Percentiles rank a stretch among this genome's conserved stretches.
These are phyloP conservation scores for Dendropsophus ebraccatus DNA, from an alignment of 2,113 vertebrate genomes.

Conservation along the genomic window DNA sequence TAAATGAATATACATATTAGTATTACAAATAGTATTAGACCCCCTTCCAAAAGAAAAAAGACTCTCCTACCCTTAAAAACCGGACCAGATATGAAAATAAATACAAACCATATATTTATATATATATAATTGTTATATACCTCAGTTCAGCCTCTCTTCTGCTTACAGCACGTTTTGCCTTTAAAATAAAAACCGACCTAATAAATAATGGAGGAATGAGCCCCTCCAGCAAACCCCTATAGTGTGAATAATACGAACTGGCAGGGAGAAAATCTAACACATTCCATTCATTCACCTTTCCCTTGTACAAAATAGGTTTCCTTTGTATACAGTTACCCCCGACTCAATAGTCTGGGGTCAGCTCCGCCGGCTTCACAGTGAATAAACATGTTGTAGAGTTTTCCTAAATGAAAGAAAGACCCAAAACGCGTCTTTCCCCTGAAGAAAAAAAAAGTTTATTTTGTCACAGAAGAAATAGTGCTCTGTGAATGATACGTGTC, in stretches of 20 bases:
- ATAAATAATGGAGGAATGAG: slow-evolving; percentile 14
- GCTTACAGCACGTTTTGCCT: neutral
- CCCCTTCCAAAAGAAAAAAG: no score
- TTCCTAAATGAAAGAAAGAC: slow-evolving; percentile 20
- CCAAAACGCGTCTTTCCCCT: neutral
- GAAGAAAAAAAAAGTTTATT: slow-evolving; percentile 35
- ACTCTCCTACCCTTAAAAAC: no score
- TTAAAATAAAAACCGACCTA: neutral
- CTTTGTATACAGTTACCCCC: slow-evolving; percentile 30
- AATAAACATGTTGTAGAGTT: slow-evolving; percentile 32
- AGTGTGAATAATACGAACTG: slow-evolving; percentile 34
- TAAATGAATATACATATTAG: no score
- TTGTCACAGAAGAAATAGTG: slow-evolving; percentile 32
- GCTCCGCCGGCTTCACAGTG: slow-evolving; percentile 7
- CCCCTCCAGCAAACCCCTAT: neutral
- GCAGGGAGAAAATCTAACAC: slow-evolving; percentile 27
- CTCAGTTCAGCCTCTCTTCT: no score
- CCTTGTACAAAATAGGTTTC: slow-evolving; percentile 22
- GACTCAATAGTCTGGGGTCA: slow-evolving; percentile 23
- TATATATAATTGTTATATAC: no score
- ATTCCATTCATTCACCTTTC: slow-evolving; percentile 49
- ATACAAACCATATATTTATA: no score
- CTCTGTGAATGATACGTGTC: slow-evolving; percentile 52
- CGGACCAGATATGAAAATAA: no score
- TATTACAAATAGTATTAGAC: no score